phyloP scores from a whole-genome alignment of 2,113 vertebrate species.

The Bubo bubo region DNA sequence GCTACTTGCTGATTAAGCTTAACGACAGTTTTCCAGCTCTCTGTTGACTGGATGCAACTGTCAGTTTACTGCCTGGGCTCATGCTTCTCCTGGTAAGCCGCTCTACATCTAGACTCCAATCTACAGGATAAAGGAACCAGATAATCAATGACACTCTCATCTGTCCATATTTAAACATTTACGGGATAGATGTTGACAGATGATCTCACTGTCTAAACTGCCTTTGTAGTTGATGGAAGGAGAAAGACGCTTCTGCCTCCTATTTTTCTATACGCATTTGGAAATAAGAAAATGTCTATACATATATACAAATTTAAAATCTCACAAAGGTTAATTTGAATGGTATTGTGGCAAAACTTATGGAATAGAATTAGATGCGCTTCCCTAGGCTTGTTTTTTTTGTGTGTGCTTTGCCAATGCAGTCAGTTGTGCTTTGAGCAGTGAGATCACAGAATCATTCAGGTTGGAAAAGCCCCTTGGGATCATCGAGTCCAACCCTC shows the following conservation, averaged over 20 bases:
- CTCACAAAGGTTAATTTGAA: not conserved
- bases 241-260: not conserved
- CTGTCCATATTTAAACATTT: conserved; percentile 47
- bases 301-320: not conserved
- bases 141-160: conserved; percentile 37
- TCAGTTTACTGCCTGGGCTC: not conserved
- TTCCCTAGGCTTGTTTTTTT: not conserved
- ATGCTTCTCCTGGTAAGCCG: not conserved
- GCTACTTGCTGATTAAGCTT: not conserved
- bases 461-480: no score
- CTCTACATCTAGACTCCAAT: not conserved
- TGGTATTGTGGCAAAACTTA: not conserved
- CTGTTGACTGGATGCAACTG: not conserved
- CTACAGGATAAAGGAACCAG: not conserved
- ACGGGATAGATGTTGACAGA: conserved; percentile 40
- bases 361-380: not conserved
- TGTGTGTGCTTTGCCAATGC: not conserved
- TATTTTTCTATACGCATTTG: not conserved
- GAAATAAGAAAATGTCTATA: not conserved
- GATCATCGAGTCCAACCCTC: no score
- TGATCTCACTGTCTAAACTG: conserved; percentile 30
- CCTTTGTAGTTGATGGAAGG: conserved; percentile 28
- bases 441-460: not conserved
- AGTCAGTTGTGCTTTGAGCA: not conserved
- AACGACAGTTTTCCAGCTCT: not conserved